Evolutionary conservation across 2,888 invertebrate species (phyloP), one percentile per base, ranked within the genome.

Genomic region (Epsilonema sp.): DNA sequence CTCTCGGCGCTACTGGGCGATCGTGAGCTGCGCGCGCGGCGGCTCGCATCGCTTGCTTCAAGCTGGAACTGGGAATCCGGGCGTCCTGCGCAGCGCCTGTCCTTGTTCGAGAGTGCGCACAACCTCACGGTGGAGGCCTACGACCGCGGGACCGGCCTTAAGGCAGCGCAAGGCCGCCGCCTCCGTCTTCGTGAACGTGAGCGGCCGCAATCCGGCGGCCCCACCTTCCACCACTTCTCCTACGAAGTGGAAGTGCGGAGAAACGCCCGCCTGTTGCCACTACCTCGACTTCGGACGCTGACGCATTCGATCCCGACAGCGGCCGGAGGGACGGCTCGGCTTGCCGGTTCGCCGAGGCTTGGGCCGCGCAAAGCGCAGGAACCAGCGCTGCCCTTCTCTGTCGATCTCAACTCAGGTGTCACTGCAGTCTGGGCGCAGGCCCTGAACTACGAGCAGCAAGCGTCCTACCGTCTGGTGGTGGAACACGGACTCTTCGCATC

Each of bases 251-350:
- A 80, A 2, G 79, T 87, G 26, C 81, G 83, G 0, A 90, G 90
- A 70, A 85, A 89, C 67, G 83, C n/a, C n/a, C 85, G n/a, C 82
- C 82, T 54, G 82, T 87, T 55, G 89, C 89, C 3, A 82, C n/a
- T n/a, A n/a, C n/a, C 83, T 39, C 84, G 81, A 65, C 82, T 90
- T 0, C 67, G 87, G 37, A 82, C 83, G 16, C 21, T 44, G 11
- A 11, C 4, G 47, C 47, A 2, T 49, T 53, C 56, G 50, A 58
- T 54, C 5, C 64, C 54, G 83, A 87, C 67, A 3, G 20, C n/a
- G 42, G 42, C 31, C 31, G 19, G 16, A 16, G 16, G 42, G 42
- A 8, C 4, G 22, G 5, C n/a, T 44, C 21, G 16, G 11, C 11
- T n/a, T 47, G 42, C 31, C 22, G 20, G 8, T 44, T 47, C 3